Conservation (phyloP, 2,797 vertebrate genomes). For the Enteromius argenteus region DNA sequence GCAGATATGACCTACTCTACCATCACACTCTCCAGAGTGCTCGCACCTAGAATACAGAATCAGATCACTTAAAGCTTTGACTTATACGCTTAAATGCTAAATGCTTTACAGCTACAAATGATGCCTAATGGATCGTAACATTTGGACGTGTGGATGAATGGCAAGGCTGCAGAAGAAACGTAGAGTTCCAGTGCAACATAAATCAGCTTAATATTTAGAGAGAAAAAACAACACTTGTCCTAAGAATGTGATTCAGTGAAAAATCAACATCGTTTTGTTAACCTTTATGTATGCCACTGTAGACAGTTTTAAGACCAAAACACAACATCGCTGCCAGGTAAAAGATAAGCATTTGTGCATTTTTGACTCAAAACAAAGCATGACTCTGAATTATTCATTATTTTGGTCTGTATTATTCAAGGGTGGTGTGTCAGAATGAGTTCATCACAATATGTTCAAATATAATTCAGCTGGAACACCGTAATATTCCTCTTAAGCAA, state of each 20-base stretch:
- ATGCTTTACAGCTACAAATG: background rate
- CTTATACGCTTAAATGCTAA: background rate
- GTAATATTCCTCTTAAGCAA: conserved; percentile 9
- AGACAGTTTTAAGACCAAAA: background rate
- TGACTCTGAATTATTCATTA: conserved; percentile 25
- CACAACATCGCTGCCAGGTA: background rate
- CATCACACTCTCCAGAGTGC: conserved; percentile 4
- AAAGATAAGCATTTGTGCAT: conserved; percentile 22
- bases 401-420: conserved; percentile 7
- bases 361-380: conserved; percentile 21
- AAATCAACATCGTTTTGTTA: background rate
- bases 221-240: background rate
- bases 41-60: conserved; percentile 1
- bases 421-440: conserved; percentile 35
- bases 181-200: background rate
- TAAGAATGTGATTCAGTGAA: background rate
- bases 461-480: background rate
- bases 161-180: background rate
- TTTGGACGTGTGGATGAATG: background rate
- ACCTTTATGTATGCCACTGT: background rate
- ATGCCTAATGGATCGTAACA: background rate
- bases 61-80: background rate
- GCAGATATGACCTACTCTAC: conserved; percentile 40
- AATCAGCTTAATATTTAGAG: background rate
- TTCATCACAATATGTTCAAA: conserved; percentile 25